Base-by-base conservation (phyloP, 1,140 invertebrate genomes). In the Panonychus citri region DNA sequence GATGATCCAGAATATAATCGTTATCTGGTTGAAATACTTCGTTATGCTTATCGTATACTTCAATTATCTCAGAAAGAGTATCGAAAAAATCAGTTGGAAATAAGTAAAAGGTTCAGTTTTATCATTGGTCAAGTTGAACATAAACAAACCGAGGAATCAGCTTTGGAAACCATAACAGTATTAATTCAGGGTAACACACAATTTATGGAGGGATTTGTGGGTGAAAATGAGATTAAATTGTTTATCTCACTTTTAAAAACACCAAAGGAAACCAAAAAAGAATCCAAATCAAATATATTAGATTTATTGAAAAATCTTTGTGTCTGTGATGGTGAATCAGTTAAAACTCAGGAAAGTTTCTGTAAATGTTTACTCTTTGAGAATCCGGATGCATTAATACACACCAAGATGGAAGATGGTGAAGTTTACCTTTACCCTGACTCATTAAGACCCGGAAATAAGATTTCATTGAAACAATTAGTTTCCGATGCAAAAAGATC, bases 71-170 rank as follows among this genome's bases (percentile, higher is more conserved):
- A 97, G 66, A 87, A 96, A 66, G 86, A 93, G 68, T 99, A 99
- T 66, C 73, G 94, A 59, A 98, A 98, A 74, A 98, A 98, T 75
- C 94, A 98, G 75, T 95, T 98, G 76, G 91, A 96, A 67, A 94
- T 99, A 59, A 94, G 95, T 8, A 95, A 96, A 69, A 85, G 96
- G 71, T 97, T 99, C 73, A 88, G 88, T 30, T 93, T 98, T 64
- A 99, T 99, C 90, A 95, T 99, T 75, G 94, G 95, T 67, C 95
- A 99, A 76, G 98, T 99, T 61, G 95, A 95, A 28, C 96, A 95
- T 68, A 46, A 46, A 46, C 43, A 46, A 19, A 46, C 43, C 10
- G 94, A 98, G 70, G 91, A 99, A 37, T 67, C 98, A 12, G 95
- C 95, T 0, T 94, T 99, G 71, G 95, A 98, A 69, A 98, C 94